These are phyloP conservation scores for Asobara japonica DNA, from an alignment of 1,140 invertebrate genomes.

Conservation along the genomic window DNA sequence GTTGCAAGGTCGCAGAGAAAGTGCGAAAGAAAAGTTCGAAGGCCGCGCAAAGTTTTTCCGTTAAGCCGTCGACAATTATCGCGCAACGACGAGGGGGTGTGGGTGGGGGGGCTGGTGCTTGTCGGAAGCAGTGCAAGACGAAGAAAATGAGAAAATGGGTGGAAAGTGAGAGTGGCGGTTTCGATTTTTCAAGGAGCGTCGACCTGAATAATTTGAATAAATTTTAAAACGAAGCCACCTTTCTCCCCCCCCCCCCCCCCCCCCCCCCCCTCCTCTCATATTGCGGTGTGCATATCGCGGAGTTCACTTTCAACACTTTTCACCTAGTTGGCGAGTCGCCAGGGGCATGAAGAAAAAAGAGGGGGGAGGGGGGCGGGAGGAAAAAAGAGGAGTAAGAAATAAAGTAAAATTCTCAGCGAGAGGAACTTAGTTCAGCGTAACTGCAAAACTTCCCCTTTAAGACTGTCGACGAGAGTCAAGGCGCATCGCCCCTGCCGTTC, in stretches of 20 bases:
- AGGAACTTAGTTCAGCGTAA: conserved; percentile 55
- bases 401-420: conserved; percentile 40
- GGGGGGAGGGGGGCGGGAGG: conserved; percentile 36
- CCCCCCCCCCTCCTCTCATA: conserved; percentile 9
- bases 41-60: conserved; percentile 43
- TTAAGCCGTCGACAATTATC: conserved; percentile 44
- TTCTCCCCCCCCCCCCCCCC: conserved; percentile 13
- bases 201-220: conserved; percentile 59
- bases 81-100: background rate
- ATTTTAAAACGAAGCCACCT: conserved; percentile 52
- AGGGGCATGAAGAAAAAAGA: conserved; percentile 41
- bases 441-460: conserved; percentile 65
- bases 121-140: conserved; percentile 7
- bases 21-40: conserved; percentile 29
- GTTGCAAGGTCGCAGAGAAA: conserved; percentile 26
- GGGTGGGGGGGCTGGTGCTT: background rate
- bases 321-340: conserved; percentile 65
- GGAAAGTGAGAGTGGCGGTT: conserved; percentile 29
- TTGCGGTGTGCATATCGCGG: conserved; percentile 53
- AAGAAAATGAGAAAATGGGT: conserved; percentile 34
- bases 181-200: conserved; percentile 51
- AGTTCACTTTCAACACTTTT: conserved; percentile 65
- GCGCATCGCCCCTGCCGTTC: conserved; percentile 40
- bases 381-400: conserved; percentile 6
- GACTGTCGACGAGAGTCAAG: conserved; percentile 39